A percentile compares a stretch with the other conserved stretches of the same genome.
Conservation (phyloP, 2,113 vertebrate species). For the Xyliphius kryptos region DNA sequence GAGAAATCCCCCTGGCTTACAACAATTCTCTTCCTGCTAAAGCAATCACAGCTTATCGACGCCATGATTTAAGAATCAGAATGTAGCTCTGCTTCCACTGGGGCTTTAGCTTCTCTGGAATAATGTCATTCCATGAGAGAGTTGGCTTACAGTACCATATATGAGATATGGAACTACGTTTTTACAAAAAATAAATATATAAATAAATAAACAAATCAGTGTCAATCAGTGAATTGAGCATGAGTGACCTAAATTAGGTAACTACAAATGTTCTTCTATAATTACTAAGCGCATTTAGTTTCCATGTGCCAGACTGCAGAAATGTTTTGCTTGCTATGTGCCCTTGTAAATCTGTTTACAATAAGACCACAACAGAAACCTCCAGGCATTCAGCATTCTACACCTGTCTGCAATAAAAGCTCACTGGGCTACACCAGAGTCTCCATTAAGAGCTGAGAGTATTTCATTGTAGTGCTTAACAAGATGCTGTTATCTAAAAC, state of each 20-base stretch:
- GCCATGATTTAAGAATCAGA: slow-evolving; percentile 38
- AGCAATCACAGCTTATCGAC: slow-evolving; percentile 40
- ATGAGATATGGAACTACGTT: too few species aligned
- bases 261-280: neutral
- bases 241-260: too few species aligned
- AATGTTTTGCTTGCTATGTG: slow-evolving; percentile 8
- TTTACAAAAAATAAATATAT: too few species aligned
- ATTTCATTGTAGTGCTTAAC: too few species aligned
- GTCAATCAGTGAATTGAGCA: too few species aligned
- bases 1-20: slow-evolving; percentile 36
- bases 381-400: neutral
- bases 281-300: slow-evolving; percentile 1
- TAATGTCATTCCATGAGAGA: slow-evolving; percentile 38
- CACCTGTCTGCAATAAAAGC: slow-evolving; percentile 25
- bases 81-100: slow-evolving; percentile 20
- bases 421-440: too few species aligned
- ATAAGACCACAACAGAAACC: slow-evolving; percentile 17
- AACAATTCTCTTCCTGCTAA: slow-evolving; percentile 27
- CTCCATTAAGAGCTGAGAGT: too few species aligned
- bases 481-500: too few species aligned
- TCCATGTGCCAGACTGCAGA: neutral
- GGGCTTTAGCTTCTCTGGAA: slow-evolving; percentile 35
- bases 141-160: slow-evolving; percentile 23
- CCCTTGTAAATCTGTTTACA: slow-evolving; percentile 25
- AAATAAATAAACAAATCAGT: too few species aligned